Conservation (phyloP, 2,888 invertebrate genomes). For the Acheta domesticus region DNA sequence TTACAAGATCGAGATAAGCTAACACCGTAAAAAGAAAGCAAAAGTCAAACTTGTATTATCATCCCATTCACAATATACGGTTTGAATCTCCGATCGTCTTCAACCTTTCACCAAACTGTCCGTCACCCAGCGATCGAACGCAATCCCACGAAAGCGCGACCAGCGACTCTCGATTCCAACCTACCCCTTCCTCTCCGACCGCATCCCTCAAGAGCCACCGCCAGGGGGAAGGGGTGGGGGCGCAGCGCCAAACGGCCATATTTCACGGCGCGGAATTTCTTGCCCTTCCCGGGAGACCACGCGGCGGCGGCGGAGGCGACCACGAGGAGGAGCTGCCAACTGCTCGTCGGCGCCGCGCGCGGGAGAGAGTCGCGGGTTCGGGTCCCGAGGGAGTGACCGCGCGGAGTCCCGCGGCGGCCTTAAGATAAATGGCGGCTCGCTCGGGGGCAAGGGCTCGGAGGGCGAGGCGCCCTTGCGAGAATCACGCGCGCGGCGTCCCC, state of each 20-base stretch:
- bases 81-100: too few species aligned
- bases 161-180: neutral
- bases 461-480: neutral
- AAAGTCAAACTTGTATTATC: too few species aligned
- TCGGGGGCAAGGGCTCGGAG: neutral
- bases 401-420: neutral
- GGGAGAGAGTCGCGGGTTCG: neutral
- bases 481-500: neutral
- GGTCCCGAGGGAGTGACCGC: slow-evolving; percentile 5
- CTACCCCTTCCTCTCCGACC: neutral
- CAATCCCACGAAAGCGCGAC: neutral
- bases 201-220: neutral
- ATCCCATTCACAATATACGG: too few species aligned
- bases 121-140: neutral
- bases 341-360: neutral
- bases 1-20: too few species aligned
- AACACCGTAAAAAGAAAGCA: too few species aligned
- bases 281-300: neutral
- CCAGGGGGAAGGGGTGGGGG: neutral
- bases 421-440: slow-evolving; percentile 18
- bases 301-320: neutral
- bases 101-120: too few species aligned
- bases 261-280: neutral
- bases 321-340: neutral
- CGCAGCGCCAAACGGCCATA: neutral